Conservation (phyloP, 92 coral and sea anemone species). For the Phenganax stokvisi region DNA sequence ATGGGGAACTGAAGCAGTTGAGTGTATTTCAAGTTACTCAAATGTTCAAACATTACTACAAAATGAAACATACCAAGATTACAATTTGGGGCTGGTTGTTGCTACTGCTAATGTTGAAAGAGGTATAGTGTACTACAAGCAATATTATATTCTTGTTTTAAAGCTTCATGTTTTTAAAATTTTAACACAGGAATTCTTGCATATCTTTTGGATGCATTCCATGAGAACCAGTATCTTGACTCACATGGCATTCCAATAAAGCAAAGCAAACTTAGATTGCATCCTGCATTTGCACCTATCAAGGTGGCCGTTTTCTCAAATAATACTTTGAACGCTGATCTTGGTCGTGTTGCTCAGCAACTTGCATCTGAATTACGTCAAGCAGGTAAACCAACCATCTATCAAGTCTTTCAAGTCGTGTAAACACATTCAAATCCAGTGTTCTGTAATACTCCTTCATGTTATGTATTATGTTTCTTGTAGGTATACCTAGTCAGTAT, state of each 20-base stretch:
- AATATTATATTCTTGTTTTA: background rate
- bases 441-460: no score
- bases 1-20: slow-evolving; percentile 65
- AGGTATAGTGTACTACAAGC: background rate
- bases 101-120: slow-evolving; percentile 29
- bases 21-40: slow-evolving; percentile 31
- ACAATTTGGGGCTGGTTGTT: slow-evolving; percentile 1
- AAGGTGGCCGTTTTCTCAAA: slow-evolving; percentile 70
- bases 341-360: slow-evolving; percentile 70
- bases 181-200: slow-evolving; percentile 71
- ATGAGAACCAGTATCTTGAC: slow-evolving; percentile 63
- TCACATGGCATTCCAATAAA: slow-evolving; percentile 38
- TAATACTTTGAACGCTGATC: slow-evolving; percentile 48
- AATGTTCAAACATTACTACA: background rate
- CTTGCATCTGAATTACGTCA: slow-evolving; percentile 77
- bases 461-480: background rate
- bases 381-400: slow-evolving; percentile 53
- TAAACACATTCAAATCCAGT: no score
- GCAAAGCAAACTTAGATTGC: slow-evolving; percentile 62
- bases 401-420: background rate
- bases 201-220: slow-evolving; percentile 71
- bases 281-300: slow-evolving; percentile 77
- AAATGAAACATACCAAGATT: background rate
- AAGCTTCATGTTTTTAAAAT: background rate
- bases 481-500: slow-evolving; percentile 62